A percentile compares a stretch with the other conserved stretches of the same genome.
Evolutionary conservation across 2,888 invertebrate species (phyloP).

Genomic region (Hirtodrosophila trivittata): DNA sequence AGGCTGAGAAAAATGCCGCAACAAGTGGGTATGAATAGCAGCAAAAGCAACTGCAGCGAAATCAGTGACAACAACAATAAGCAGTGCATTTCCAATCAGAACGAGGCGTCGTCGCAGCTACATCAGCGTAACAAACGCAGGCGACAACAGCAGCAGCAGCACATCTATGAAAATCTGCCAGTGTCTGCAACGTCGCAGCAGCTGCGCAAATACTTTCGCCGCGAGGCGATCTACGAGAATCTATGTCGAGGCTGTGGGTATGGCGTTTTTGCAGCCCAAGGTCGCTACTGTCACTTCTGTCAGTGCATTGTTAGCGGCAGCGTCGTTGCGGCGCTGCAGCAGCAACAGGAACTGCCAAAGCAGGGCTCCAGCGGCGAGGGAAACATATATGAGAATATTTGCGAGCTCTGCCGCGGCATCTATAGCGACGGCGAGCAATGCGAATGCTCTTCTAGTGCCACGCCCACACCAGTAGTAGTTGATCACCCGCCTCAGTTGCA

Average conservation of each 20-base stretch:
- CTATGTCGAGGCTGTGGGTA: constrained; percentile 83
- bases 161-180: constrained; percentile 66
- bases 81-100: constrained; percentile 47
- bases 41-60: constrained; percentile 40
- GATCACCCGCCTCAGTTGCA: neutral
- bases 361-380: constrained; percentile 21
- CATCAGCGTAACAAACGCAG: constrained; percentile 42
- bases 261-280: constrained; percentile 81
- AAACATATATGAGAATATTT: constrained; percentile 83
- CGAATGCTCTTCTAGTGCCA: constrained; percentile 37
- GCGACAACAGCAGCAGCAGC: constrained; percentile 30
- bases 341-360: constrained; percentile 6
- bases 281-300: constrained; percentile 82
- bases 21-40: constrained; percentile 45
- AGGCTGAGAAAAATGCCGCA: constrained; percentile 44
- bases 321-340: constrained; percentile 44
- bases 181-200: constrained; percentile 40
- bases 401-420: constrained; percentile 79
- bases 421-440: constrained; percentile 78
- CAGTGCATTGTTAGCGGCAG: constrained; percentile 80
- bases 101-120: constrained; percentile 28
- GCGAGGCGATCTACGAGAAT: constrained; percentile 81
- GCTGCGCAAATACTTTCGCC: constrained; percentile 79
- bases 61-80: constrained; percentile 49
- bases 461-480: constrained; percentile 2